phyloP scores from a whole-genome alignment of 2,888 invertebrate genomes.

The Drosophila falleni region DNA sequence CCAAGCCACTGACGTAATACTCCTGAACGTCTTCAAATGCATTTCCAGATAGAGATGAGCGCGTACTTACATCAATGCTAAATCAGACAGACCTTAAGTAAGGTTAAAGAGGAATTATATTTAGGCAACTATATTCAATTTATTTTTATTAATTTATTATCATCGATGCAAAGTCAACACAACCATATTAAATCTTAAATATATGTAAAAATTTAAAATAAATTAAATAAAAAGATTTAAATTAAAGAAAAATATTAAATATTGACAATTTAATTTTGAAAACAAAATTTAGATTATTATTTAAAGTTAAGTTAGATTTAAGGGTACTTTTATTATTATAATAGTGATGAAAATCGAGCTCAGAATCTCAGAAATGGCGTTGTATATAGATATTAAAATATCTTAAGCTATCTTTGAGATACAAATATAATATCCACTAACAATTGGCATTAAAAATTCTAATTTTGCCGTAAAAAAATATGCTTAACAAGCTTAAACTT shows the following conservation, averaged over 20 bases:
- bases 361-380: background rate
- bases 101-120: background rate
- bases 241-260: background rate
- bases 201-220: no score
- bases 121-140: background rate
- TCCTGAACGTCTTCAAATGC: slow-evolving; percentile 72
- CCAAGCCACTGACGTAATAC: slow-evolving; percentile 77
- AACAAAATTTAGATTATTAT: background rate
- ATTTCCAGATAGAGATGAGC: slow-evolving; percentile 66
- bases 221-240: no score
- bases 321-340: background rate
- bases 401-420: background rate
- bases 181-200: background rate
- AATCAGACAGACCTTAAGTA: background rate
- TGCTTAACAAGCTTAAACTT: background rate
- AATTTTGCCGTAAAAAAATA: background rate
- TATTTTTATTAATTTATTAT: background rate
- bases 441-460: background rate
- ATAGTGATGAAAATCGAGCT: background rate
- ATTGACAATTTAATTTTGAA: background rate
- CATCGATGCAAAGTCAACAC: background rate
- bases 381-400: no score
- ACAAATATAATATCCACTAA: background rate
- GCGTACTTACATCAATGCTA: slow-evolving; percentile 1
- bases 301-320: background rate